Percentiles rank a stretch among this genome's conserved stretches.
These are phyloP conservation scores for Nothobranchius furzeri DNA, from an alignment of 2,113 vertebrate species.

Conservation along the genomic window DNA sequence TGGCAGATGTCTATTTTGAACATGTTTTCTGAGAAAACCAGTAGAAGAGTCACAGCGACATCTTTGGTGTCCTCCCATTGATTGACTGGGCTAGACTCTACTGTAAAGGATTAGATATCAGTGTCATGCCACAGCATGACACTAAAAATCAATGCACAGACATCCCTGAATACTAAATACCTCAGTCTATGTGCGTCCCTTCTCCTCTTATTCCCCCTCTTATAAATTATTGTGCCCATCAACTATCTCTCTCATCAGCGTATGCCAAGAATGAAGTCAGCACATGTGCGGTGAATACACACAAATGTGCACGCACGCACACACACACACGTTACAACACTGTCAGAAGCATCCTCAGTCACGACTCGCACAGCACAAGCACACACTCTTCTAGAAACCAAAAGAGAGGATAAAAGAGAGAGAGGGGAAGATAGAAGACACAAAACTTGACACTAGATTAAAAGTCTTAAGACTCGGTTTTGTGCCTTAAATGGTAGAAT, in stretches of 20 bases:
- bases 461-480: constrained; percentile 11
- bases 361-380: constrained; percentile 50
- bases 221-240: constrained; percentile 56
- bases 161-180: constrained; percentile 58
- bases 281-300: constrained; percentile 22
- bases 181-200: constrained; percentile 16
- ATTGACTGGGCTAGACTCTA: constrained; percentile 49
- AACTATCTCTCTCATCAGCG: constrained; percentile 32
- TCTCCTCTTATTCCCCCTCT: constrained; percentile 29
- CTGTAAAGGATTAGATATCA: constrained; percentile 51
- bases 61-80: constrained; percentile 41
- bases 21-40: constrained; percentile 9
- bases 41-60: constrained; percentile 20
- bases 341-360: constrained; percentile 54
- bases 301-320: constrained; percentile 20
- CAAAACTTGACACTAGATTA: constrained; percentile 12
- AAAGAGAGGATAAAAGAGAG: constrained; percentile 5
- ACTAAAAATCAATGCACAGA: constrained; percentile 52
- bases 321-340: constrained; percentile 33
- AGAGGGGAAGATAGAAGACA: background rate
- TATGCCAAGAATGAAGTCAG: constrained; percentile 59
- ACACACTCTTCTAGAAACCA: constrained; percentile 16
- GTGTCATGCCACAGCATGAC: constrained; percentile 48
- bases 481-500: background rate
- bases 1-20: constrained; percentile 18